A percentile compares a stretch with the other conserved stretches of the same genome.
phyloP scores from a whole-genome alignment of 2,888 invertebrate species.

The Nesidiocoris tenuis region DNA sequence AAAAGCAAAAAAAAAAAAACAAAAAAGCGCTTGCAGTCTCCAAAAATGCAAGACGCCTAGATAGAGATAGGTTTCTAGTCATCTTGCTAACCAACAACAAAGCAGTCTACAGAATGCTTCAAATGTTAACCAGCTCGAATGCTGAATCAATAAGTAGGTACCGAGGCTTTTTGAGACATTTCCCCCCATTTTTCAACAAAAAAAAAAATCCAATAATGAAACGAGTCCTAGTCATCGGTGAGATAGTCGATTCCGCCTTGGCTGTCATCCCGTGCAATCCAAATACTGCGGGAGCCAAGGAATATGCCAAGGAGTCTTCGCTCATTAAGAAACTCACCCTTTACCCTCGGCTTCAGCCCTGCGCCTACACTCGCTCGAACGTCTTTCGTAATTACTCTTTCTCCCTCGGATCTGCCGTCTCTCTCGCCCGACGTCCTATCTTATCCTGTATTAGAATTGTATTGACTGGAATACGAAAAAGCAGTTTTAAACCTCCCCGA shows the following conservation, averaged over 20 bases:
- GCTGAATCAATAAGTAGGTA: too few relatives aligned
- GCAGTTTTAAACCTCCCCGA: conserved; percentile 38
- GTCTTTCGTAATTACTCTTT: conserved; percentile 43
- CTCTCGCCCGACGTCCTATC: not conserved
- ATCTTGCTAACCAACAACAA: too few relatives aligned
- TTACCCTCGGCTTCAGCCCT: conserved; percentile 25
- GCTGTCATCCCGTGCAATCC: not conserved
- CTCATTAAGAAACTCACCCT: conserved; percentile 43
- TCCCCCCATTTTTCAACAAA: too few relatives aligned
- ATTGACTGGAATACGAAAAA: conserved; percentile 45
- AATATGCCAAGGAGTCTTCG: conserved; percentile 23
- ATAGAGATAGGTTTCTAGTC: too few relatives aligned
- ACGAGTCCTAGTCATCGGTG: not conserved
- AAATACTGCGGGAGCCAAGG: not conserved
- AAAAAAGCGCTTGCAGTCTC: too few relatives aligned
- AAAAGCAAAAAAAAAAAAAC: too few relatives aligned
- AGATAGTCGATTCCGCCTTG: not conserved
- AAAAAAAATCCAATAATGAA: not conserved
- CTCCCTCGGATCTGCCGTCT: not conserved
- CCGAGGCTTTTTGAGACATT: not conserved
- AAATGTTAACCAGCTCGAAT: not conserved
- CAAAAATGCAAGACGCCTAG: too few relatives aligned
- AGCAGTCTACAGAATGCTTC: not conserved
- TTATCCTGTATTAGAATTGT: conserved; percentile 39
- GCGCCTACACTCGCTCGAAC: conserved; percentile 12